Evolutionary conservation across 2,113 vertebrate genomes (phyloP), one percentile per base, ranked within the genome.

Genomic region (Oncorhynchus tshawytscha): DNA sequence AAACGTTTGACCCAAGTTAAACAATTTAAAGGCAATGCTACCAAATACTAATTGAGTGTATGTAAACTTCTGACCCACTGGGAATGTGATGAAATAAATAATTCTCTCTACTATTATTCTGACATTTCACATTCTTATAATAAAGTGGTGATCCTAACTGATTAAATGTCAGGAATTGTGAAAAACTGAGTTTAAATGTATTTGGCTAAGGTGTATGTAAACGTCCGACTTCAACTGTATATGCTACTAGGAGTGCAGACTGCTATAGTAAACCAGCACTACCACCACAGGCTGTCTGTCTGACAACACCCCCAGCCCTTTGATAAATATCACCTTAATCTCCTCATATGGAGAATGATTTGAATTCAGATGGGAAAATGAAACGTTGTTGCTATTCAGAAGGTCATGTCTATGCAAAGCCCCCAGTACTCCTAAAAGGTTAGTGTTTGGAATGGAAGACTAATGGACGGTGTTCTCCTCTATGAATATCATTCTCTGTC

Each of bases 341-440:
- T 80, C 3, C 45, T 15, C 3, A 6, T 51, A 31, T 73, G 78
- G 72, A 29, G 18, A 49, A 34, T 67, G 74, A 45, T 74, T 18
- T 57, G 79, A 82, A 85, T 80, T 75, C 82, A 83, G 77, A 90
- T 85, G 70, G 45, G 77, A 81, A 80, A 75, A 86, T 82, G 77
- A 83, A 54, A 82, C 67, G 24, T 31, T 82, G 75, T 88, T 89
- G 80, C 83, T 82, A 88, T 90, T 86, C 87, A 86, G 85, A 77
- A 87, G 80, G 80, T 86, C 76, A 83, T 13, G 11, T 49, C 4
- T 7, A 76, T 77, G 84, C 74, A 78, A 81, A 78, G 85, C 81
- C 65, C 73, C 59, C 74, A 70, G 20, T 73, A 84, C 80, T 81
- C 80, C 79, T 79, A 74, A 84, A 88, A 82, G 88, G 79, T 90